A percentile compares a stretch with the other conserved stretches of the same genome.
These are phyloP conservation scores for Saxidomus purpurata DNA, from an alignment of 1,140 invertebrate species.

Conservation along the genomic window DNA sequence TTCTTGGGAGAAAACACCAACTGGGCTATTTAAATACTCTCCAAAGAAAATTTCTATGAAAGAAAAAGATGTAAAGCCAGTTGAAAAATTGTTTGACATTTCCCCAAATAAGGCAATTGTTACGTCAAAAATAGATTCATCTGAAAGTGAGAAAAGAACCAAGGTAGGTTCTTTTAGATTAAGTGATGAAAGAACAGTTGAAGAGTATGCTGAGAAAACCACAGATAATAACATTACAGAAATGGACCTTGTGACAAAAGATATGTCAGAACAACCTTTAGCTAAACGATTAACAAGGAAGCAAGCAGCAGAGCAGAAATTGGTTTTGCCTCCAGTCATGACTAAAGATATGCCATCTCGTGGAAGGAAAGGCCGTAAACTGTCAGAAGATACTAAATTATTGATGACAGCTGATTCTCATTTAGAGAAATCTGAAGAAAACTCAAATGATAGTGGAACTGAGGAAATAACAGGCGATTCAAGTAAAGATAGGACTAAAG, in stretches of 20 bases:
- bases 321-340: constrained; percentile 61
- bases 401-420: background rate
- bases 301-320: constrained; percentile 55
- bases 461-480: background rate
- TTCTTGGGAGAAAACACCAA: background rate
- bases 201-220: background rate
- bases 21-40: background rate
- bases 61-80: background rate
- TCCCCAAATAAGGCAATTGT: background rate
- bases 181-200: background rate
- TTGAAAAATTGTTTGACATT: constrained; percentile 21
- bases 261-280: background rate
- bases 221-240: too few relatives aligned
- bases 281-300: constrained; percentile 46
- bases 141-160: background rate
- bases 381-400: background rate
- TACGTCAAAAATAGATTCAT: background rate
- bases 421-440: background rate
- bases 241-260: background rate
- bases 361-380: background rate
- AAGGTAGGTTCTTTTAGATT: background rate
- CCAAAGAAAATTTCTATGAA: background rate
- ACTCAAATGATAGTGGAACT: background rate
- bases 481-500: background rate
- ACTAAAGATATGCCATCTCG: constrained; percentile 43